Evolutionary conservation across 1,140 invertebrate species (phyloP), one percentile per base, ranked within the genome.

Genomic region (Fopius arisanus): DNA sequence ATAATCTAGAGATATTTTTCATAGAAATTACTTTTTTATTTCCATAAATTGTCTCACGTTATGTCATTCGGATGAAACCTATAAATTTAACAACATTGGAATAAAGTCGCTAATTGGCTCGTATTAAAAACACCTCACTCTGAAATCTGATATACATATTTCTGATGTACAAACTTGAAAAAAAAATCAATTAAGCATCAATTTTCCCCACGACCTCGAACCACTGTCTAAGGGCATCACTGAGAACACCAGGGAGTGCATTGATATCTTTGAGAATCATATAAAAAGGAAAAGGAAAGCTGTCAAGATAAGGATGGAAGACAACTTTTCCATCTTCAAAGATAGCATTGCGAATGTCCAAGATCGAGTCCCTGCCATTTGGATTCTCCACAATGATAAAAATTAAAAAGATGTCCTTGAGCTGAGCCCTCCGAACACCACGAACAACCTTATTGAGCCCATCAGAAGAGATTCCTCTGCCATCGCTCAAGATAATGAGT

Each of bases 211-310:
- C 96, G 68, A 99, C 87, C 91, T 99, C 97, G 87, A 99, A 99
- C 98, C 98, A 99, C 84, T 99, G 98, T 74, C 97, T 88, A 43
- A 99, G 89, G 1, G 98, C 97, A 87, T 99, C 98, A 80, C 97
- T 96, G 5, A 99, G 88, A 4, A 98, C 95, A 62, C 90, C 88
- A 0, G 98, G 98, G 69, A 99, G 87, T 31, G 92, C 92, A 73
- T 93, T 92, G 74, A 99, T 93, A 82, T 99, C 95, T 69, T 95
- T 88, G 5, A 99, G 89, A 78, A 99, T 95, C 23, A 99, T 91
- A 85, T 99, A 99, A 89, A 97, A 99, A n/a, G 97, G 97, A 84
- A 99, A 99, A 5, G 98, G 98, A 86, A 99, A 99, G 74, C 90
- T 91, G 78, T 98, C 97, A 90, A 99, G 93, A 84, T 99, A 99